phyloP scores from a whole-genome alignment of 2,888 invertebrate genomes.

The Drosophila nr. fundita region DNA sequence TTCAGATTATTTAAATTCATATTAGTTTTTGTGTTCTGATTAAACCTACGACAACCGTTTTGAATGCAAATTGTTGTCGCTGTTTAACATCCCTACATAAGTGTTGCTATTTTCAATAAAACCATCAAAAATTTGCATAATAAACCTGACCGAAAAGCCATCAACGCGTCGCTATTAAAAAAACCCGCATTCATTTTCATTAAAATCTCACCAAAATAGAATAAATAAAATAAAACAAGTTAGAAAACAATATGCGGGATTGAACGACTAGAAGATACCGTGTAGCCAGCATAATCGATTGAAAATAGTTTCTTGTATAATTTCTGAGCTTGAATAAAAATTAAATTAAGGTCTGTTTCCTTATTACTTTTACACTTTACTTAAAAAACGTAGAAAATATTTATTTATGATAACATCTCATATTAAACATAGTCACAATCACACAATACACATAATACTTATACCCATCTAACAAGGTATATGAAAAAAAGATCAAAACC shows the following conservation, averaged over 20 bases:
- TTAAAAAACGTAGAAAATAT: too few species aligned
- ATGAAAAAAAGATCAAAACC: slow-evolving; percentile 3
- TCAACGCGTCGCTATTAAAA: slow-evolving; percentile 12
- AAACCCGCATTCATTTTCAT: slow-evolving; percentile 49
- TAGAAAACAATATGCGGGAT: neutral
- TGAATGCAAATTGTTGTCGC: slow-evolving; percentile 39
- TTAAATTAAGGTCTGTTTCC: too few species aligned
- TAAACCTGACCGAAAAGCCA: slow-evolving; percentile 47
- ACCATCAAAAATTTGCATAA: slow-evolving; percentile 56
- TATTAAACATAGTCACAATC: too few species aligned
- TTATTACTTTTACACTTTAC: too few species aligned
- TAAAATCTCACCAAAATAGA: slow-evolving; percentile 27
- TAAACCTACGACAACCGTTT: slow-evolving; percentile 24
- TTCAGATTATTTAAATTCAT: slow-evolving; percentile 9
- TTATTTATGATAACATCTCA: too few species aligned
- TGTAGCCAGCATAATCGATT: neutral
- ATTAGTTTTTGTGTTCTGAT: slow-evolving; percentile 1
- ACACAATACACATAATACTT: too few species aligned
- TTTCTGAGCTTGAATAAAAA: neutral
- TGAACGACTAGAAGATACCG: neutral
- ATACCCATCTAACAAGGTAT: too few species aligned
- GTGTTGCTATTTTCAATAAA: slow-evolving; percentile 61
- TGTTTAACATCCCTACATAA: slow-evolving; percentile 34
- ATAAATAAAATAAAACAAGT: slow-evolving; percentile 2
- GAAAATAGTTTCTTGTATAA: neutral